phyloP scores from a whole-genome alignment of 2,888 invertebrate species.

The Melanostoma scalare region DNA sequence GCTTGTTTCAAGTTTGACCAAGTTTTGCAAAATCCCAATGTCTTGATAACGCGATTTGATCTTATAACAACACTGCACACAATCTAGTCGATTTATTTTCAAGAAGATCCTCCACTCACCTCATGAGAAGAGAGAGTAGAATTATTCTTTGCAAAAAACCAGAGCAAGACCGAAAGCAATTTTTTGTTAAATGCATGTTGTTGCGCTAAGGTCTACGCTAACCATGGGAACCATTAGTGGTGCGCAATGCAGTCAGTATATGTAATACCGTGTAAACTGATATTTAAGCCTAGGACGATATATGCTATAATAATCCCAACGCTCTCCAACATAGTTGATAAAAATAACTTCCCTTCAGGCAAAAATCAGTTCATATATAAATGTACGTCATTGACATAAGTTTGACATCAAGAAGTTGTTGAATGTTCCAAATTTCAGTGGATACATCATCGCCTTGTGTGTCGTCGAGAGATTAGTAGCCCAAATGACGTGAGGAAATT shows the following conservation, averaged over 20 bases:
- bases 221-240: constrained; percentile 70
- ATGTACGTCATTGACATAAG: constrained; percentile 62
- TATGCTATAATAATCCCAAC: constrained; percentile 10
- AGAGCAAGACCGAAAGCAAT: constrained; percentile 69
- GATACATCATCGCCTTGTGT: constrained; percentile 37
- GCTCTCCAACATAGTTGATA: constrained; percentile 33
- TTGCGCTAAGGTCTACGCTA: constrained; percentile 39
- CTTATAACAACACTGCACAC: constrained; percentile 18
- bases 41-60: too few species aligned
- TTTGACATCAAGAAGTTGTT: constrained; percentile 56
- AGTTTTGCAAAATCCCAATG: too few species aligned
- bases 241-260: constrained; percentile 9
- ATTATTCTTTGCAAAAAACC: constrained; percentile 57
- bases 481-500: constrained; percentile 40
- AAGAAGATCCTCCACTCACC: constrained; percentile 51
- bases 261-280: constrained; percentile 56
- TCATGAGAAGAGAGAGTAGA: constrained; percentile 20
- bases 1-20: too few species aligned
- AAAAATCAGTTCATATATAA: neutral
- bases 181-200: constrained; percentile 57
- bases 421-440: constrained; percentile 56
- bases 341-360: constrained; percentile 46
- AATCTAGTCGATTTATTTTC: constrained; percentile 53
- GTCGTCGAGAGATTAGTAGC: constrained; percentile 47
- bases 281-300: constrained; percentile 25